Percentiles rank a stretch among this genome's conserved stretches.
phyloP scores from a whole-genome alignment of 2,113 vertebrate genomes.

The Rhizomys pruinosus region DNA sequence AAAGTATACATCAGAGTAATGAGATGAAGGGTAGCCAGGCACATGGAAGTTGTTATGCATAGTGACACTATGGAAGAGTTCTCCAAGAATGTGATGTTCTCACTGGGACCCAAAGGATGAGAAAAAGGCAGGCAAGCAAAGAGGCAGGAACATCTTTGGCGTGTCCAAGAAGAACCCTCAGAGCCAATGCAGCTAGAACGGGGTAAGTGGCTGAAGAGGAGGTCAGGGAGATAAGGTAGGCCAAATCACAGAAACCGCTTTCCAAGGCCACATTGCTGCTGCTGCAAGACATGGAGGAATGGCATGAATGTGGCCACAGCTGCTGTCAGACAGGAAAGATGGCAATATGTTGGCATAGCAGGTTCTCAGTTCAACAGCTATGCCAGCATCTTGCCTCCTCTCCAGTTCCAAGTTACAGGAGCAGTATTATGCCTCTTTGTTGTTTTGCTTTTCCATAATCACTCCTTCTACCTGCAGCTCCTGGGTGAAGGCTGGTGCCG shows the following conservation, averaged over 20 bases:
- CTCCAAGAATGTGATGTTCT: neutral
- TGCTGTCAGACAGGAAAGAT: constrained; percentile 88
- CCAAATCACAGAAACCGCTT: neutral
- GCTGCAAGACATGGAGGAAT: neutral
- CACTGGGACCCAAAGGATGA: neutral
- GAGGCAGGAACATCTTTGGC: neutral
- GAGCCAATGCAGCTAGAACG: neutral
- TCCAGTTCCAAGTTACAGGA: constrained; percentile 83
- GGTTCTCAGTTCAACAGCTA: constrained; percentile 89
- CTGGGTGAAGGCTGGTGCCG: neutral
- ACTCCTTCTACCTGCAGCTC: constrained; percentile 65
- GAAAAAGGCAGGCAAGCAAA: neutral
- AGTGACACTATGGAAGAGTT: neutral
- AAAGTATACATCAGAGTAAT: neutral
- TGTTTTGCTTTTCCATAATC: constrained; percentile 21
- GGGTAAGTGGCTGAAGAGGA: neutral
- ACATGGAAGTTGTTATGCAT: neutral
- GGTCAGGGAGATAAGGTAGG: neutral
- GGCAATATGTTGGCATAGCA: constrained; percentile 91
- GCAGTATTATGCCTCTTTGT: constrained; percentile 3
- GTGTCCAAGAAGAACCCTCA: neutral
- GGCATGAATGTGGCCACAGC: constrained; percentile 51
- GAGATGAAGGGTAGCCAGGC: neutral
- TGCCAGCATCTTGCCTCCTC: constrained; percentile 92
- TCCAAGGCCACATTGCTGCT: neutral